phyloP scores from a whole-genome alignment of 2,888 invertebrate species.

The Ametastegia equiseti region DNA sequence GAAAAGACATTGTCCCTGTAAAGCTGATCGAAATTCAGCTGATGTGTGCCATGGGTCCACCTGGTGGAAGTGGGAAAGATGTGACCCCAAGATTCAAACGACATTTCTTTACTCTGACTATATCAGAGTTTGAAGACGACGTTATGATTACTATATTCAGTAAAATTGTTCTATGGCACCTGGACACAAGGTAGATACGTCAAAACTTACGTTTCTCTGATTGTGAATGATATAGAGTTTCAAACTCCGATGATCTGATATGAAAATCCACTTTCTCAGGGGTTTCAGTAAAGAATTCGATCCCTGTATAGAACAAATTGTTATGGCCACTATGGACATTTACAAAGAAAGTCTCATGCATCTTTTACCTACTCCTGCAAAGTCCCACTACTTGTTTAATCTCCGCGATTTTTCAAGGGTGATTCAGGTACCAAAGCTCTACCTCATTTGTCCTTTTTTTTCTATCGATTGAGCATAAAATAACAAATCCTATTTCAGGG shows the following conservation, averaged over 20 bases:
- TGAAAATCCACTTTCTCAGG: conserved; percentile 56
- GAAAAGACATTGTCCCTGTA: conserved; percentile 87
- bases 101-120: conserved; percentile 90
- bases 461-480: background rate
- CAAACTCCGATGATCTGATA: background rate
- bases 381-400: conserved; percentile 97
- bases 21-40: conserved; percentile 86
- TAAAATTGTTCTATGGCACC: conserved; percentile 95
- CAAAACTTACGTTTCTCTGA: background rate
- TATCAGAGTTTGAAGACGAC: conserved; percentile 93
- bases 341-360: conserved; percentile 90
- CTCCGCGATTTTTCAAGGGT: conserved; percentile 96
- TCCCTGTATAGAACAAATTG: conserved; percentile 93
- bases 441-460: background rate
- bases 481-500: conserved; percentile 79
- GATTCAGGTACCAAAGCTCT: conserved; percentile 78
- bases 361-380: conserved; percentile 93
- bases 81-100: conserved; percentile 91
- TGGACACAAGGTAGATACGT: conserved; percentile 87
- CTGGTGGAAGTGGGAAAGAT: conserved; percentile 89
- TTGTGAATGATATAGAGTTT: background rate
- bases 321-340: conserved; percentile 90
- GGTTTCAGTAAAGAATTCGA: conserved; percentile 97
- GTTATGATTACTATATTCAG: conserved; percentile 92
- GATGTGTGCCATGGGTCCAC: conserved; percentile 91